Base-by-base conservation (phyloP, 1,140 invertebrate species). In the Radopholus similis region DNA sequence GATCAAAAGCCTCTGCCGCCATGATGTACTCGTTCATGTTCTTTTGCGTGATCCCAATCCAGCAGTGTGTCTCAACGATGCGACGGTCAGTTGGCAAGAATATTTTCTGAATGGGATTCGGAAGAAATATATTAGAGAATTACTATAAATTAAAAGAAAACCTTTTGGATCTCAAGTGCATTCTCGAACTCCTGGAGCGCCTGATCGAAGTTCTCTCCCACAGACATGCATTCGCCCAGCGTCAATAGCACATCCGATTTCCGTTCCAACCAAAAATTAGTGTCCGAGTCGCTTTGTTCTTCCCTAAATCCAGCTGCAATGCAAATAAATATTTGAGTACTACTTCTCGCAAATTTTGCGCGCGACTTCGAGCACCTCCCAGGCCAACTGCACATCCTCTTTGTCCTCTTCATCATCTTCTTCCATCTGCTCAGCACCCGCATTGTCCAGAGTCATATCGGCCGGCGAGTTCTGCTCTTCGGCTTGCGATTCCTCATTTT, bases 261-360 rank as follows among this genome's bases (percentile, higher is more conserved):
- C n/a, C 54, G 60, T 21, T 68, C 66, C 64, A 40, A n/a, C 66
- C 66, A 68, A 1, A 42, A 38, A 42, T 53, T 11, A 15, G 35
- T 69, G 13, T 35, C 1, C 8, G 23, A 8, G 47, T 28, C 23
- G 9, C 9, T 51, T 51, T 62, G 40, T 18, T 63, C 64, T 63
- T 63, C 44, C 34, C 64, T 66, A 47, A 66, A 66, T 2, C 2
- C 0, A 28, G 28, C 2, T n/a, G 18, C 8, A 47, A 28, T 13
- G 4, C 18, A 18, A n/a, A 18, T n/a, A 4, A 32, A 23, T 1
- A 13, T 11, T 30, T 18, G 15, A 4, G 18, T 47, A 21, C 23
- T 26, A 68, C 66, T 68, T 68, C n/a, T 68, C 66, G 30, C 66
- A 68, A 35, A 68, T 68, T 68, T 66, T 47, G 4, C 66, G 66